These are phyloP conservation scores for Saccopteryx leptura DNA, from an alignment of 2,113 vertebrate genomes.

Conservation along the genomic window DNA sequence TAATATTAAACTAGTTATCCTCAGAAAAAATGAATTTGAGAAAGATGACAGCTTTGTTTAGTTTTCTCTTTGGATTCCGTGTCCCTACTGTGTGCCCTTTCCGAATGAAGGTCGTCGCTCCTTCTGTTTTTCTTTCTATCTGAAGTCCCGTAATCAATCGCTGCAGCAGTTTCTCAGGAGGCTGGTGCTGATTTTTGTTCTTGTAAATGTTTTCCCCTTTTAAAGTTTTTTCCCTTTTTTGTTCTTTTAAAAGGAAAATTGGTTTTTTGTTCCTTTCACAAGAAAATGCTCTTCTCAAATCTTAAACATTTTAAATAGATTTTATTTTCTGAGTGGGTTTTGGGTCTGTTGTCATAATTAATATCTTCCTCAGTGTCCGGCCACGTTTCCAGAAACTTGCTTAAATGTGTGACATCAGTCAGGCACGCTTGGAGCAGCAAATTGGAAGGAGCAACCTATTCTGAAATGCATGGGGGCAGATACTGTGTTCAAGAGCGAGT, in stretches of 20 bases:
- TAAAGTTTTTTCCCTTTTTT: background rate
- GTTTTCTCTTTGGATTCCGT: constrained; percentile 11
- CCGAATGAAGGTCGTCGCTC: background rate
- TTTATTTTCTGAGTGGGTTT: background rate
- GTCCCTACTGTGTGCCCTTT: background rate
- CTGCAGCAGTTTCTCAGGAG: background rate
- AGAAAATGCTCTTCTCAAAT: constrained; percentile 32
- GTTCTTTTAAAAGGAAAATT: constrained; percentile 17
- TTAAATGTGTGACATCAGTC: background rate
- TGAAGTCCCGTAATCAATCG: background rate
- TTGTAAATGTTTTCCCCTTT: background rate
- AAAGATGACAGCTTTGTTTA: constrained; percentile 9
- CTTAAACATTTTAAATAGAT: background rate
- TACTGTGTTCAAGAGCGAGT: constrained; percentile 30
- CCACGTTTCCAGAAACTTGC: background rate
- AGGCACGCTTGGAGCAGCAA: background rate
- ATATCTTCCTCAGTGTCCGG: background rate
- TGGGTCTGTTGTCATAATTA: background rate
- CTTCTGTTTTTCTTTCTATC: background rate
- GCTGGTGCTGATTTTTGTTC: background rate
- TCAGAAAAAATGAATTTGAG: background rate
- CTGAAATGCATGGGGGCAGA: constrained; percentile 13
- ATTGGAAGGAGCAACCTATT: constrained; percentile 54
- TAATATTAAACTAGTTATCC: background rate
- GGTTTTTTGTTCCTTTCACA: constrained; percentile 42